Base-by-base conservation (phyloP, 2,888 invertebrate genomes). In the Sialis fuliginosa region DNA sequence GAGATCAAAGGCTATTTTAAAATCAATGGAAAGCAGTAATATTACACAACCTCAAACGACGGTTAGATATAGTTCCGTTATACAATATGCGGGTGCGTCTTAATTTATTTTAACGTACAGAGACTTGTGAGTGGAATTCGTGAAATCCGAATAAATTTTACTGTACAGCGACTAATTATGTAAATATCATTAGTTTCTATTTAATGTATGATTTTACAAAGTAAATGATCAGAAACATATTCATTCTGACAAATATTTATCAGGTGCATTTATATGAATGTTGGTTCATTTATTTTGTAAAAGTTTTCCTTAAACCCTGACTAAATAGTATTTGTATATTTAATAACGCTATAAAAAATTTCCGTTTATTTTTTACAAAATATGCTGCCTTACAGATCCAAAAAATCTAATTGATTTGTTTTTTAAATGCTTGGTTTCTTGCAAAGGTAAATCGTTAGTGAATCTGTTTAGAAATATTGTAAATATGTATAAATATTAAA, bases 41-140 rank as follows among this genome's bases (percentile, higher is more conserved):
- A 60, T 57, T 40, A 60, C 62, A 10, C 10, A 33, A 32, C 10
- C 22, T 8, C 34, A 34, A 34, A n/a, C 42, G 22, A 33, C 39
- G 12, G 64, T 65, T 49, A 57, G 66, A 44, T 64, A 65, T 61
- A 80, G 71, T 60, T 87, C 89, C 4, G 90, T 90, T 44, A 90
- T 89, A 60, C 87, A 87, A 55, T 90, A 86, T 60, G 90, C 89
- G 12, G 77, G 80, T 53, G 79, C 85, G 57, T 69, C 72, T 62
- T 66, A 77, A 70, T 45, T 37, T 37, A 10, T n/a, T 12, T 10
- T n/a, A n/a, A n/a, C n/a, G n/a, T n/a, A n/a, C n/a, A 37, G 22
- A 22, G 22, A 22, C 22, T 37, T 12, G 12, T 37, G 10, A 37
- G 12, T 10, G 37, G 12, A 6, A 37, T 37, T 37, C 37, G 37